Conservation (phyloP, 23 tunicate species). For the Trididemnum miniatum region DNA sequence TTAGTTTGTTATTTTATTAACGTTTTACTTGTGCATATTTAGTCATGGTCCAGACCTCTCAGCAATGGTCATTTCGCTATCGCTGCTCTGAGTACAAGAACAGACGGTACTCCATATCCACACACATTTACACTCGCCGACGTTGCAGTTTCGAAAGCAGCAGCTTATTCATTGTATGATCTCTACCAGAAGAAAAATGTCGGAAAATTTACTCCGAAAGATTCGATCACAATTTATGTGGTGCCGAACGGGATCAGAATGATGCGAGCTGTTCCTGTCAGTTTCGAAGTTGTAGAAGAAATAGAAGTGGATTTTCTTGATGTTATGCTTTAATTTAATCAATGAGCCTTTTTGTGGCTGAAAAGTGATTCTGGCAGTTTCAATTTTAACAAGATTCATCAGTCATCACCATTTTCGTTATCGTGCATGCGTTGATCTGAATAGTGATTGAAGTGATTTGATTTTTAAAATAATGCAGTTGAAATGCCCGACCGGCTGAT, state of each 20-base stretch:
- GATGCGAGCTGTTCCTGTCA: constrained; percentile 55
- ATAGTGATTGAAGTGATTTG: no score
- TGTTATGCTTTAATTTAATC: no score
- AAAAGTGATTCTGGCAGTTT: no score
- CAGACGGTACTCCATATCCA: constrained; percentile 69
- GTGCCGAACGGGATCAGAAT: constrained; percentile 74
- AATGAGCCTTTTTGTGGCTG: no score
- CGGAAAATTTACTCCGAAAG: constrained; percentile 27
- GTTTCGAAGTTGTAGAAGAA: background rate
- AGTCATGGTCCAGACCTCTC: constrained; percentile 71
- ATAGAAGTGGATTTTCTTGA: background rate
- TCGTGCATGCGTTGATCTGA: no score
- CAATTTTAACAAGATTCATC: no score
- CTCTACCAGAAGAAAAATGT: constrained; percentile 21
- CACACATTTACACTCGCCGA: constrained; percentile 40
- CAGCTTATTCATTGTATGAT: constrained; percentile 45
- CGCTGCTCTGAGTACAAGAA: constrained; percentile 76
- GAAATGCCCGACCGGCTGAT: no score
- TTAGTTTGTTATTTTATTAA: no score
- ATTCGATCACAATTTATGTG: constrained; percentile 32
- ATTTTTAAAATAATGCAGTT: no score
- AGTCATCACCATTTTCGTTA: no score
- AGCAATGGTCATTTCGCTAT: constrained; percentile 57
- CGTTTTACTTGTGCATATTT: no score
- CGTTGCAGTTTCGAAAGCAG: constrained; percentile 34